Evolutionary conservation across 1,140 invertebrate genomes (phyloP).

Genomic region (Araneus ventricosus): DNA sequence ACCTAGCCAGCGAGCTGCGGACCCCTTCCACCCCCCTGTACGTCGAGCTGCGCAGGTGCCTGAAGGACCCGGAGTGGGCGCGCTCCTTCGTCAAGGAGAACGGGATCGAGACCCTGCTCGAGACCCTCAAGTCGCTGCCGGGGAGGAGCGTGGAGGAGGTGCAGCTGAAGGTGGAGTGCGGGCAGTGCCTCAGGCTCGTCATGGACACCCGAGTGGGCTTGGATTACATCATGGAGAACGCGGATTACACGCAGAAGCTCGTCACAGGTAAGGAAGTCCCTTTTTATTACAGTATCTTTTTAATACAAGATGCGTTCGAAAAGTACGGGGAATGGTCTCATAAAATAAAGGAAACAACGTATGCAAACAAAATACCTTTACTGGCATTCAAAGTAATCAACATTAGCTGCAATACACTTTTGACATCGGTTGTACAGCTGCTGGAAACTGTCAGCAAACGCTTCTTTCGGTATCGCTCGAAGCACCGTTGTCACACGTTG

Average conservation of each 20-base stretch:
- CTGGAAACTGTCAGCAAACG: no score
- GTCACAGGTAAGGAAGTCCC: slow-evolving; percentile 81
- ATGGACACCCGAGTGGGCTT: slow-evolving; percentile 82
- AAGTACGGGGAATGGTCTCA: no score
- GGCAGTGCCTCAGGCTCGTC: slow-evolving; percentile 47
- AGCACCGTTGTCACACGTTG: no score
- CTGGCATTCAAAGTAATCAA: no score
- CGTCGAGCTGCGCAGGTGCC: not conserved
- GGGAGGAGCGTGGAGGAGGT: slow-evolving; percentile 50
- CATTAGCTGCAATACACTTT: no score
- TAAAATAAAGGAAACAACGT: no score
- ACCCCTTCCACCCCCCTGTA: slow-evolving; percentile 34
- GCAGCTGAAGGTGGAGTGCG: slow-evolving; percentile 62
- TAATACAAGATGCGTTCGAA: no score
- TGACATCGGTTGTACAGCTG: no score
- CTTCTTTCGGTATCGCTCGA: no score
- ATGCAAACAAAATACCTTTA: no score
- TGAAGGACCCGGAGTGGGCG: slow-evolving; percentile 56
- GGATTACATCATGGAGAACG: slow-evolving; percentile 80
- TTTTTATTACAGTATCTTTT: no score
- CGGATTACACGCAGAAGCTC: slow-evolving; percentile 80
- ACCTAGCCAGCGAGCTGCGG: slow-evolving; percentile 57
- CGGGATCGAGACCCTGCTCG: slow-evolving; percentile 53
- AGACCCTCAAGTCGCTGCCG: slow-evolving; percentile 33
- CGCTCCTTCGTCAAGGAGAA: slow-evolving; percentile 47